Conservation (phyloP, 92 coral and sea anemone species). For the Zoanthus sansibaricus region DNA sequence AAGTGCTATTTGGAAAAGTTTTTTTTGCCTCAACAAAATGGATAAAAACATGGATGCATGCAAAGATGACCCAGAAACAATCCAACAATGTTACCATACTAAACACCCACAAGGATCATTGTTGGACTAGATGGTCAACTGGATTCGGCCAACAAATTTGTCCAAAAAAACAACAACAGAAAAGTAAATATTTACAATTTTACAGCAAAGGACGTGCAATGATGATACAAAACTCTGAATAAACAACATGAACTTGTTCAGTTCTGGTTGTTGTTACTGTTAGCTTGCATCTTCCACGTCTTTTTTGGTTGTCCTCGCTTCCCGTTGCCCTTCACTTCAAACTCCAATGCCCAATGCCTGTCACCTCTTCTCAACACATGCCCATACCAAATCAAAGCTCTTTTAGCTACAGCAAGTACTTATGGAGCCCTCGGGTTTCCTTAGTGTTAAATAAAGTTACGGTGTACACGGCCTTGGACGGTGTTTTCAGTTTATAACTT, state of each 20-base stretch:
- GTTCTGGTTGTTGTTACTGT: not conserved
- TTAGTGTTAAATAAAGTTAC: too few relatives aligned
- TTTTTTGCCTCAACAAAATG: slow-evolving; percentile 64
- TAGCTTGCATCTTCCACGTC: too few relatives aligned
- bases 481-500: too few relatives aligned
- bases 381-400: too few relatives aligned
- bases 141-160: not conserved
- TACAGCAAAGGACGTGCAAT: not conserved
- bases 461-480: too few relatives aligned
- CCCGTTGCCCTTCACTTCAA: too few relatives aligned
- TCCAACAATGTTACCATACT: slow-evolving; percentile 66
- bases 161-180: not conserved
- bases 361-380: too few relatives aligned
- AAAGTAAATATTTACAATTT: not conserved
- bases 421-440: too few relatives aligned
- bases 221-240: not conserved
- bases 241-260: not conserved
- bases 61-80: slow-evolving; percentile 63
- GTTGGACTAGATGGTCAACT: slow-evolving; percentile 35
- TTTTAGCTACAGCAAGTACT: too few relatives aligned
- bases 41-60: slow-evolving; percentile 57
- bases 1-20: slow-evolving; percentile 60
- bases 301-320: too few relatives aligned
- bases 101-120: slow-evolving; percentile 62
- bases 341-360: too few relatives aligned